Percentiles rank a stretch among this genome's conserved stretches.
Conservation (phyloP, 1,140 invertebrate species). For the Acyrthosiphon pisum region DNA sequence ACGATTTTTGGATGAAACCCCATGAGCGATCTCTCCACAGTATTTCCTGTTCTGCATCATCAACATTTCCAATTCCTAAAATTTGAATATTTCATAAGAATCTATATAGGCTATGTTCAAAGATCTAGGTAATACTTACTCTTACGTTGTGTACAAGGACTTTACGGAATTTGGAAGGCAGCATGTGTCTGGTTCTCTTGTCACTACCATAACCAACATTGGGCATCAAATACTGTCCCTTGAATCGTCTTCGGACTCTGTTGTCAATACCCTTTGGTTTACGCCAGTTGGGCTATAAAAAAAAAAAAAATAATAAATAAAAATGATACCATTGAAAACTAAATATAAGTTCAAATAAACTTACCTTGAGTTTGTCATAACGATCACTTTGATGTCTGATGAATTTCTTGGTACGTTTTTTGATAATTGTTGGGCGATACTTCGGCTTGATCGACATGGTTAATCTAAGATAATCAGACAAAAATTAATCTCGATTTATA, state of each 20-base stretch:
- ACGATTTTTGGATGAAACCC: slow-evolving; percentile 94
- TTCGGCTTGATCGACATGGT: slow-evolving; percentile 83
- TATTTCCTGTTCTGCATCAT: slow-evolving; percentile 99
- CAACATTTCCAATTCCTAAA: slow-evolving; percentile 95
- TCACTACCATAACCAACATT: slow-evolving; percentile 98
- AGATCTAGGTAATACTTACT: slow-evolving; percentile 66
- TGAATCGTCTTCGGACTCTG: slow-evolving; percentile 96
- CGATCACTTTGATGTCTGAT: slow-evolving; percentile 96
- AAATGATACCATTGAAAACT: not conserved
- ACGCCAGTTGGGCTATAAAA: slow-evolving; percentile 73
- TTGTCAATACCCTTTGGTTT: slow-evolving; percentile 99
- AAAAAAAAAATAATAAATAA: not conserved
- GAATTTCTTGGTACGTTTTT: slow-evolving; percentile 96
- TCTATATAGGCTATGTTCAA: not conserved
- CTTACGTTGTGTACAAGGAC: slow-evolving; percentile 85
- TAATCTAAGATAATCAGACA: not conserved
- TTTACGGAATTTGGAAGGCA: slow-evolving; percentile 97
- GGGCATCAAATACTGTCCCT: slow-evolving; percentile 98
- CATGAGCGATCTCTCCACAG: slow-evolving; percentile 97
- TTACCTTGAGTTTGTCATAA: slow-evolving; percentile 93
- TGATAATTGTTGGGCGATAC: slow-evolving; percentile 87
- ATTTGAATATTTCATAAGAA: slow-evolving; percentile 58
- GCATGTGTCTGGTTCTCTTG: slow-evolving; percentile 92
- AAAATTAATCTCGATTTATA: not conserved
- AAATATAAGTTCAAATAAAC: slow-evolving; percentile 39